Base-by-base conservation (phyloP, 2,113 vertebrate species). In the Corythoichthys haematopterus region DNA sequence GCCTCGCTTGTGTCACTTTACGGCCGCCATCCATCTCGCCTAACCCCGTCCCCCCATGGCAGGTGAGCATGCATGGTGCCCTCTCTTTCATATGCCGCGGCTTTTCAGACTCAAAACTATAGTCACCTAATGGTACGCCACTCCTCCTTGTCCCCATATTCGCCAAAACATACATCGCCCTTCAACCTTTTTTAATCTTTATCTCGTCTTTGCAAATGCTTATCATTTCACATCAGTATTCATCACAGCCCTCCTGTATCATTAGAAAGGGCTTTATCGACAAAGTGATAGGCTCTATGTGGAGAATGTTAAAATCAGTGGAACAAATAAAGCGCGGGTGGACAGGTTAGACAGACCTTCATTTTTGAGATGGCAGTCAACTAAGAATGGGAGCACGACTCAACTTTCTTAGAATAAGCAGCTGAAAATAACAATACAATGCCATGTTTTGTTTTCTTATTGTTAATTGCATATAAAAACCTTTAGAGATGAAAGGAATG, bases 1-100 rank as follows among this genome's bases (percentile, higher is more conserved):
- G 69, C 76, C 59, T 83, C 14, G 45, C 77, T 82, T 80, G 51
- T 77, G 75, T 78, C 82, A 77, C 70, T 85, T 76, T 71, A 72
- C 75, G 59, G 71, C 75, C 70, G 64, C 68, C 58, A 83, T 85
- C 71, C 66, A 76, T 86, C 85, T 82, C 33, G 48, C 58, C 60
- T 57, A 16, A 55, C 65, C 66, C 76, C 65, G 64, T 70, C 65
- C 70, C 64, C 47, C 66, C 55, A 64, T 15, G 65, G 79, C 77
- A 79, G 72, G 64, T 82, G 74, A 61, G 64, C 62, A 12, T 15
- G 62, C 57, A 59, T 65, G 45, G 47, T 33, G 55, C 74, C 71
- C 57, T 80, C 72, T 11, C 69, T 64, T 61, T 72, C 9, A 58
- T 48, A 13, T n/a, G 28, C 71, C 48, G 52, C 9, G 46, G 57